phyloP scores from a whole-genome alignment of 2,888 invertebrate genomes.

The Drosophila phalerata region DNA sequence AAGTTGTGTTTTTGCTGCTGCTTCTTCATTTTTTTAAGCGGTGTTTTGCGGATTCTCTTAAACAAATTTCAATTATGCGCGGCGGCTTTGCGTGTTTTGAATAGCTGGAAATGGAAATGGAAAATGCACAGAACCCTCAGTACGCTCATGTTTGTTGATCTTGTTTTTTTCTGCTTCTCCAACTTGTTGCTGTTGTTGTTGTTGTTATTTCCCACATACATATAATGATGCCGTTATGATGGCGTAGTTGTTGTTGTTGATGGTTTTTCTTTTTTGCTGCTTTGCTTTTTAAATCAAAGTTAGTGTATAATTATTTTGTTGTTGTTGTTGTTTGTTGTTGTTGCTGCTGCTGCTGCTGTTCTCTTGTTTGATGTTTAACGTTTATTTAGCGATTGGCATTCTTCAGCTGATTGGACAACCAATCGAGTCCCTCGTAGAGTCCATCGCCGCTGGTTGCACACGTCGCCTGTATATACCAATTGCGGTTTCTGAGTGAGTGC shows the following conservation, averaged over 20 bases:
- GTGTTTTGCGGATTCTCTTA: slow-evolving; percentile 49
- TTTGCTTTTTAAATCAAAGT: slow-evolving; percentile 70
- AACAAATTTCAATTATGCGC: slow-evolving; percentile 63
- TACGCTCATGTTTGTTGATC: slow-evolving; percentile 27
- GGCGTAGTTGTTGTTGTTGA: slow-evolving; percentile 42
- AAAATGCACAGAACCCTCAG: slow-evolving; percentile 52
- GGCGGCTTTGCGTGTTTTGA: slow-evolving; percentile 44
- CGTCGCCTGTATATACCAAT: slow-evolving; percentile 98
- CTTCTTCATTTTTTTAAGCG: slow-evolving; percentile 23
- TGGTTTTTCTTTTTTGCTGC: slow-evolving; percentile 56
- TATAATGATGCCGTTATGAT: slow-evolving; percentile 46
- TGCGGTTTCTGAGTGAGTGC: slow-evolving; percentile 98
- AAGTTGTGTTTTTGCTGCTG: slow-evolving; percentile 32
- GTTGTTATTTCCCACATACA: slow-evolving; percentile 45
- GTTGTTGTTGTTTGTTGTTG: slow-evolving; percentile 42
- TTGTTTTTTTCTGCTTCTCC: slow-evolving; percentile 6
- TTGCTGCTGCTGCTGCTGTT: slow-evolving; percentile 28
- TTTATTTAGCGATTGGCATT: slow-evolving; percentile 95
- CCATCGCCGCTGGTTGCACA: slow-evolving; percentile 99
- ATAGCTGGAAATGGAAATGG: slow-evolving; percentile 51
- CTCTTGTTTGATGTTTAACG: slow-evolving; percentile 49
- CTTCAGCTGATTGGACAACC: slow-evolving; percentile 99
- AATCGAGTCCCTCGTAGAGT: slow-evolving; percentile 99
- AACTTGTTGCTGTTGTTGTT: slow-evolving; percentile 21
- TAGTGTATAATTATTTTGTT: slow-evolving; percentile 64